phyloP scores from a whole-genome alignment of 2,888 invertebrate species.

The Endotricha flammealis region DNA sequence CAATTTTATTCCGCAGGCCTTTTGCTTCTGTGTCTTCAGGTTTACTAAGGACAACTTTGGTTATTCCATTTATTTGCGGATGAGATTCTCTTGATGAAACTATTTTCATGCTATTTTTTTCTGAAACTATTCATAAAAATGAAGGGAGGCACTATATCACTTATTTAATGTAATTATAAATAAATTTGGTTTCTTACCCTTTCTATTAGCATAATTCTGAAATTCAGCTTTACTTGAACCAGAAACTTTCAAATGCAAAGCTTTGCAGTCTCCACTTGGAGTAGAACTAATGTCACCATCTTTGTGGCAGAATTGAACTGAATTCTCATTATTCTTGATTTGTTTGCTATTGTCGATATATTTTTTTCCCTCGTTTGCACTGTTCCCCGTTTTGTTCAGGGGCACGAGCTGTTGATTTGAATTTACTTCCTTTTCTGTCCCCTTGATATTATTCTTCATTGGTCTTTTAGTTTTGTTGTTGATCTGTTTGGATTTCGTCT shows the following conservation, averaged over 20 bases:
- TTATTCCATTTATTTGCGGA: conserved; percentile 33
- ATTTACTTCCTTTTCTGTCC: not conserved
- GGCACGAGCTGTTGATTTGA: not conserved
- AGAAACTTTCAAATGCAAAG: conserved; percentile 20
- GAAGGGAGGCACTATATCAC: too few relatives aligned
- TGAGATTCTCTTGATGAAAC: conserved; percentile 15
- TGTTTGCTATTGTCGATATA: not conserved
- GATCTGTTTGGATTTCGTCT: not conserved
- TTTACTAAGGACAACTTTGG: conserved; percentile 36
- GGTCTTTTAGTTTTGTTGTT: not conserved
- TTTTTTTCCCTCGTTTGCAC: not conserved
- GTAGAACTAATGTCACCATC: too few relatives aligned
- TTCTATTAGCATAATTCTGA: conserved; percentile 4
- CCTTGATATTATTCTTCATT: not conserved
- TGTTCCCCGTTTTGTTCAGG: not conserved
- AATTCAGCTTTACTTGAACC: conserved; percentile 23
- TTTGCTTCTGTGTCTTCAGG: conserved; percentile 20
- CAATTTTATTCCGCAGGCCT: conserved; percentile 31
- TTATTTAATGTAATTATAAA: conserved; percentile 1
- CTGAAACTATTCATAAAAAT: conserved; percentile 4
- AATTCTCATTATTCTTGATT: not conserved
- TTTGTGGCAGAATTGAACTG: not conserved
- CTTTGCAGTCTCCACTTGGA: conserved; percentile 4
- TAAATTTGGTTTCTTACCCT: conserved; percentile 7
- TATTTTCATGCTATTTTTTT: conserved; percentile 10